Evolutionary conservation across 2,113 vertebrate species (phyloP), one percentile per base, ranked within the genome.

Genomic region (Reinhardtius hippoglossoides): DNA sequence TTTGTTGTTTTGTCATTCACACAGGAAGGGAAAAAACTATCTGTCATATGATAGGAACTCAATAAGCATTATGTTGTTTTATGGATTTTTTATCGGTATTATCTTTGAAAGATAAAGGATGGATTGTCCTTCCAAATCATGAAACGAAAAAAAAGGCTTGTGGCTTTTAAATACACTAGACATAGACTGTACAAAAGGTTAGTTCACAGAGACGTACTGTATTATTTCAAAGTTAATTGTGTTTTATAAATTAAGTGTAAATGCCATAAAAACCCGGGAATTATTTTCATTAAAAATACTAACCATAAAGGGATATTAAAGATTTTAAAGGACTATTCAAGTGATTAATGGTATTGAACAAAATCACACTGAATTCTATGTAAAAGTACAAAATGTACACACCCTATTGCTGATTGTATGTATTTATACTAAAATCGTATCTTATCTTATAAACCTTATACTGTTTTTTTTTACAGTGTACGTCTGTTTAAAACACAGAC

Each of bases 401-500:
- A 40, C 37, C 9, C 8, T 40, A 10, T 9, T 40, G 9, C 9
- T 40, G 37, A 10, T 8, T 37, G 35, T 37, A 40, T 40, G 37
- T 40, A 40, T 40, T 40, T 40, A 9, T 2, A 40, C 37, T n/a
- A n/a, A n/a, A n/a, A n/a, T n/a, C n/a, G n/a, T n/a, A n/a, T n/a
- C n/a, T n/a, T n/a, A n/a, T n/a, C n/a, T n/a, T n/a, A n/a, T n/a
- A n/a, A n/a, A n/a, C n/a, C n/a, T n/a, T n/a, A n/a, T 18, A 18
- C 15, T 7, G 1, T 50, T 15, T 50, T 18, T 50, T 50, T 50
- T 50, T 50, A 50, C 46, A 50, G 46, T 5, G 67, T 75, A 1
- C 5, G 82, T 85, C 80, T 87, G 77, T 84, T 89, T 67, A 80
- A 82, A 81, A 86, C 76, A 26, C 67, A 74, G 91, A 88, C 91